Evolutionary conservation across 2,888 invertebrate species (phyloP), one percentile per base, ranked within the genome.

Genomic region (Diarsia brunnea): DNA sequence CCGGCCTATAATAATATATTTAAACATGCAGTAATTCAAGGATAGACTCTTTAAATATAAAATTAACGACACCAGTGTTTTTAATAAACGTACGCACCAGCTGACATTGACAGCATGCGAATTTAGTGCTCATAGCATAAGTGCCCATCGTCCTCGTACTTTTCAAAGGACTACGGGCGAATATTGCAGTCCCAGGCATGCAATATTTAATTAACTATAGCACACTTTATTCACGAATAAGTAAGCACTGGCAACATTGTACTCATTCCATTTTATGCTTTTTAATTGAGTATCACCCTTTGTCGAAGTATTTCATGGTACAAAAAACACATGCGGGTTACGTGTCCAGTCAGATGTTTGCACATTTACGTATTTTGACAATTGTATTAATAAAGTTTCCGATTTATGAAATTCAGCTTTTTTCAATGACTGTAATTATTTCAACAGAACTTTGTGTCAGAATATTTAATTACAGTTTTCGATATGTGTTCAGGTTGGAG

Each of bases 321-420:
- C 60, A 61, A 69, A 80, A 81, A 81, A 65, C 65, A 61, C 21
- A 78, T 79, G 31, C 43, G 80, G 55, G 66, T 12, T 55, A 55
- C 63, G 55, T 67, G 16, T 63, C 45, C 38, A 19, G n/a, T 10
- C 53, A n/a, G 16, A 5, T 43, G 21, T 63, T 43, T n/a, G 49
- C 21, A 31, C 61, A 27, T 31, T n/a, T 14, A 58, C 27, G 16
- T 49, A 10, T 71, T 67, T 64, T 45, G 14, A 65, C 21, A 78
- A 47, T 65, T 53, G 19, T 24, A 21, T 61, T 60, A 27, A 65
- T 51, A 12, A 38, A 21, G n/a, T 38, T 21, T 21, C n/a, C 14
- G n/a, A n/a, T 73, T 58, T 49, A 49, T 55, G n/a, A 11, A 43
- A 51, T n/a, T 60, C 27, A 2, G 31, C 5, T 53, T 12, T 61